These are phyloP conservation scores for Chrysogorgia sp. DNA, from an alignment of 92 coral and sea anemone species.

Conservation along the genomic window DNA sequence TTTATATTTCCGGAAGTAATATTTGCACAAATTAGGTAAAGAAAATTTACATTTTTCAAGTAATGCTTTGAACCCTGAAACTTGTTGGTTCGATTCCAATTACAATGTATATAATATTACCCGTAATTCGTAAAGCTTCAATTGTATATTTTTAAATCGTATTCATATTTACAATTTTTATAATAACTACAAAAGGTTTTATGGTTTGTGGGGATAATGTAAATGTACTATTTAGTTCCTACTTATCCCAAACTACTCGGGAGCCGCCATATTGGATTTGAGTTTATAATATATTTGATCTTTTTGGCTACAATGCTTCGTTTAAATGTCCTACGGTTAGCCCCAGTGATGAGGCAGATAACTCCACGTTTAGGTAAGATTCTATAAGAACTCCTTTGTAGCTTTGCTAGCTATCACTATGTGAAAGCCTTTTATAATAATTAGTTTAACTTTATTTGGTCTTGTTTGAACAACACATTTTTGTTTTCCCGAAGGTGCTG, in stretches of 20 bases:
- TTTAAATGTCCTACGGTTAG: conserved; percentile 64
- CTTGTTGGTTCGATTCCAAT: too few species aligned
- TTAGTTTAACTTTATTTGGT: background rate
- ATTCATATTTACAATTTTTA: too few species aligned
- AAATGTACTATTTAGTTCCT: background rate
- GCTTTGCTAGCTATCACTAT: background rate
- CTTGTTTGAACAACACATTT: background rate
- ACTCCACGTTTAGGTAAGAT: conserved; percentile 69
- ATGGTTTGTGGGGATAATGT: conserved; percentile 1
- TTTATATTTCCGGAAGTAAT: too few species aligned
- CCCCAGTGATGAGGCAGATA: conserved; percentile 65
- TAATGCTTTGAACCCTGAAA: too few species aligned
- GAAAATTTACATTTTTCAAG: too few species aligned
- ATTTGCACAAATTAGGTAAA: too few species aligned
- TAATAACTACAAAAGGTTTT: too few species aligned
- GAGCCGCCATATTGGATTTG: conserved; percentile 83
- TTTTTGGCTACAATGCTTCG: conserved; percentile 69
- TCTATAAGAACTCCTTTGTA: background rate
- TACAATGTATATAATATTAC: too few species aligned
- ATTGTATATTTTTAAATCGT: too few species aligned
- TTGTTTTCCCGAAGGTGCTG: conserved; percentile 53
- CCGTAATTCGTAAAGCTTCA: too few species aligned
- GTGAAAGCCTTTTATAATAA: background rate
- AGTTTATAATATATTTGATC: background rate
- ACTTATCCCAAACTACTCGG: background rate